Percentiles rank a stretch among this genome's conserved stretches.
Conservation (phyloP, 1,140 invertebrate species). For the Venturia canescens region DNA sequence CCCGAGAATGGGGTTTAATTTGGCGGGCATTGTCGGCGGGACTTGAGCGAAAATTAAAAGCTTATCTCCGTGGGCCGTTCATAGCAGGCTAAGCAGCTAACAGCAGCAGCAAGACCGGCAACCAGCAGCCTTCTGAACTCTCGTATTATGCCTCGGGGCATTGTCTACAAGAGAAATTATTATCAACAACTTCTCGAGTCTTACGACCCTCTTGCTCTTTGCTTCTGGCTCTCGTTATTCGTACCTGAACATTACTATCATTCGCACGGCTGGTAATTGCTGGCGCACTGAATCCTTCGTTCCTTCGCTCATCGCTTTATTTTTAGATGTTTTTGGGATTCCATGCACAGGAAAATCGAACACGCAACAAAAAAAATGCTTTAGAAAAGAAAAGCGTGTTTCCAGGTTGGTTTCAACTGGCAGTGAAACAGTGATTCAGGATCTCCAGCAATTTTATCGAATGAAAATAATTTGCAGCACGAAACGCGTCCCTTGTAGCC, state of each 20-base stretch:
- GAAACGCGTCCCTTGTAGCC: too few relatives aligned
- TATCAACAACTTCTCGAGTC: slow-evolving; percentile 58
- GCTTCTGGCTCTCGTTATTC: neutral
- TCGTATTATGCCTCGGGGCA: slow-evolving; percentile 44
- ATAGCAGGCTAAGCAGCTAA: neutral
- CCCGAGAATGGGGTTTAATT: slow-evolving; percentile 60
- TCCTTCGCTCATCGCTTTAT: too few relatives aligned
- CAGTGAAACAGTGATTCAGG: too few relatives aligned
- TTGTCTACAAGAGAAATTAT: slow-evolving; percentile 64
- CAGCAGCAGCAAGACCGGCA: neutral
- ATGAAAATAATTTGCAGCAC: too few relatives aligned
- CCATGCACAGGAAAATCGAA: too few relatives aligned
- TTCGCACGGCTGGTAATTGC: slow-evolving; percentile 60
- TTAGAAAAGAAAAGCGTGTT: too few relatives aligned
- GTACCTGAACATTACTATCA: neutral
- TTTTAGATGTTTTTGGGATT: too few relatives aligned
- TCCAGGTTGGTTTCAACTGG: too few relatives aligned
- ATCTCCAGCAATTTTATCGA: too few relatives aligned
- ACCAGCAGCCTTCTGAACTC: neutral
- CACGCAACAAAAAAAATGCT: too few relatives aligned
- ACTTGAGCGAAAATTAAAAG: slow-evolving; percentile 66
- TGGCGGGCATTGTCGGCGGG: slow-evolving; percentile 61
- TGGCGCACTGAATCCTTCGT: slow-evolving; percentile 67
- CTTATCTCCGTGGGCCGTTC: slow-evolving; percentile 60
- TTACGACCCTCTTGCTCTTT: neutral